Percentiles rank a stretch among this genome's conserved stretches.
These are phyloP conservation scores for Tipula confusa DNA, from an alignment of 2,888 invertebrate genomes.

Conservation along the genomic window DNA sequence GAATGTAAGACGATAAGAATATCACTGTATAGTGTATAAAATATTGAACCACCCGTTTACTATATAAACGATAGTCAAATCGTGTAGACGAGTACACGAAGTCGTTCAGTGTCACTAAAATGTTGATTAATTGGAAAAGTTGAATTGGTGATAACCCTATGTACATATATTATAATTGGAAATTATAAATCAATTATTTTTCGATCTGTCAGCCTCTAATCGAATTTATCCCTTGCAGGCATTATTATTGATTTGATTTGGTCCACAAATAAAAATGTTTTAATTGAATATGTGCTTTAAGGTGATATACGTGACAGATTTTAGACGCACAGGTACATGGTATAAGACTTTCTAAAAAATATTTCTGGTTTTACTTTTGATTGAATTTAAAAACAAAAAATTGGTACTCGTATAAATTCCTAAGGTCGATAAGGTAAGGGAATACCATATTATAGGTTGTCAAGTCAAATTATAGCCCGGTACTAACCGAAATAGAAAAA, in stretches of 20 bases:
- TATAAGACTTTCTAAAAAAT: neutral
- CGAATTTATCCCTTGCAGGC: neutral
- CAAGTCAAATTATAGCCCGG: no score
- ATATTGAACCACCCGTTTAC: neutral
- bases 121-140: neutral
- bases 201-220: neutral
- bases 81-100: neutral
- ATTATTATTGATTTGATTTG: neutral
- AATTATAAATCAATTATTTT: neutral
- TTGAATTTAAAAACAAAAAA: no score
- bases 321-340: neutral
- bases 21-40: no score
- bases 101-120: neutral
- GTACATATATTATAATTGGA: neutral
- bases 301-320: neutral
- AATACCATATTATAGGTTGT: no score
- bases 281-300: neutral
- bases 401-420: no score
- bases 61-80: neutral
- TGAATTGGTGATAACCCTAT: neutral
- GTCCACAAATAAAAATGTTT: neutral
- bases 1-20: neutral
- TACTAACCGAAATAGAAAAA: no score
- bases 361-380: neutral
- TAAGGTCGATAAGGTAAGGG: no score